Evolutionary conservation across 2,113 vertebrate species (phyloP).

Genomic region (Peucedramus taeniatus): DNA sequence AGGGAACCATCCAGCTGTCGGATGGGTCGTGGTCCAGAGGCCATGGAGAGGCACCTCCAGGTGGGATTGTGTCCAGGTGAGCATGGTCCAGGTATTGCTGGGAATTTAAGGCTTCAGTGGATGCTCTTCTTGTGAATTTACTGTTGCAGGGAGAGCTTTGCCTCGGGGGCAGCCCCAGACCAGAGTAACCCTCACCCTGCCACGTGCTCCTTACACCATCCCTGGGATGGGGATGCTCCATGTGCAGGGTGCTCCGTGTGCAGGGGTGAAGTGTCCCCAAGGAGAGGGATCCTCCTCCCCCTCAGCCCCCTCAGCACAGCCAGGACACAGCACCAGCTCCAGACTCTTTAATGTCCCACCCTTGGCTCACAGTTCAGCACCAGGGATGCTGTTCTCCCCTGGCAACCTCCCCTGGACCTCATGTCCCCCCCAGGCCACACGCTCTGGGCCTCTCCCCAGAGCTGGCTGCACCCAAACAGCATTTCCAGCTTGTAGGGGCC

Average conservation of each 20-base stretch:
- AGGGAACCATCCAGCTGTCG: not conserved
- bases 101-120: not conserved
- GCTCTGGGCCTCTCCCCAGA: not conserved
- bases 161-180: fast-evolving
- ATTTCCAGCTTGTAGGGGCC: not conserved
- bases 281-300: not conserved
- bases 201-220: not conserved
- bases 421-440: not conserved
- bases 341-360: not conserved
- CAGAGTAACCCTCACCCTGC: not conserved
- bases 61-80: not conserved
- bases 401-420: not conserved
- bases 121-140: not conserved
- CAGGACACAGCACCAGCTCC: not conserved
- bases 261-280: not conserved
- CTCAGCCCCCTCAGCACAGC: not conserved
- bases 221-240: not conserved
- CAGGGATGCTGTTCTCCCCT: not conserved
- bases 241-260: fast-evolving
- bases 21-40: fast-evolving
- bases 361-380: not conserved
- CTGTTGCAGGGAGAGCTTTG: not conserved
- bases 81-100: not conserved
- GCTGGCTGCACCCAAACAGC: not conserved
- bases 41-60: not conserved